These are phyloP conservation scores for Dromas ardeola DNA, from an alignment of 2,113 vertebrate genomes.

Conservation along the genomic window DNA sequence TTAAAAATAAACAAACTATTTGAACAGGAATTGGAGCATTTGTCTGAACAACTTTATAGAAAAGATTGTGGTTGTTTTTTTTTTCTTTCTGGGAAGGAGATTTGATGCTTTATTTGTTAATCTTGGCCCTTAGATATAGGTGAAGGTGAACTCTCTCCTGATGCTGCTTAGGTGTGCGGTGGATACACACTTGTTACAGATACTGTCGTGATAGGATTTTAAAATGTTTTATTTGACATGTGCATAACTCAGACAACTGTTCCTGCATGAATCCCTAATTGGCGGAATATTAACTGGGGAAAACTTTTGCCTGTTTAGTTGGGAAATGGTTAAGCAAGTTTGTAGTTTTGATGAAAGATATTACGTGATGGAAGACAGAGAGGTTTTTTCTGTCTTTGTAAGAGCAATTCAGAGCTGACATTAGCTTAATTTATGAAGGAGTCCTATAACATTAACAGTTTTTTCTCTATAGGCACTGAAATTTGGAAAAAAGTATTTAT, in stretches of 20 bases:
- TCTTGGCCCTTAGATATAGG: background rate
- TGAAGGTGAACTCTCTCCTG: background rate
- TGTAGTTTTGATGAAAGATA: background rate
- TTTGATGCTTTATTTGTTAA: background rate
- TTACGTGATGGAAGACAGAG: background rate
- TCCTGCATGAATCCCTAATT: background rate
- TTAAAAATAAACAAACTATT: background rate
- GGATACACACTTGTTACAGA: background rate
- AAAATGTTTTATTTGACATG: background rate
- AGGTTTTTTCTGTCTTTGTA: background rate
- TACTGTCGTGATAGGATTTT: background rate
- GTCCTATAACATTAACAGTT: background rate
- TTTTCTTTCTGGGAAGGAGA: background rate
- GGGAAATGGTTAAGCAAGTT: background rate
- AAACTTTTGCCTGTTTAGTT: background rate
- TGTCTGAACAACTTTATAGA: background rate
- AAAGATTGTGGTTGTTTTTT: background rate
- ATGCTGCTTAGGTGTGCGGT: background rate
- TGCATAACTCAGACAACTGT: background rate
- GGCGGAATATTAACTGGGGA: background rate
- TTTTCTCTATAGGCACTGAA: background rate
- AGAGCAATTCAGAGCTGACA: background rate
- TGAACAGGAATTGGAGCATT: background rate
- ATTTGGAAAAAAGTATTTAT: background rate
- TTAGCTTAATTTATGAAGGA: background rate